Base-by-base conservation (phyloP, 64 coral and sea anemone genomes). In the Stylophora pistillata region DNA sequence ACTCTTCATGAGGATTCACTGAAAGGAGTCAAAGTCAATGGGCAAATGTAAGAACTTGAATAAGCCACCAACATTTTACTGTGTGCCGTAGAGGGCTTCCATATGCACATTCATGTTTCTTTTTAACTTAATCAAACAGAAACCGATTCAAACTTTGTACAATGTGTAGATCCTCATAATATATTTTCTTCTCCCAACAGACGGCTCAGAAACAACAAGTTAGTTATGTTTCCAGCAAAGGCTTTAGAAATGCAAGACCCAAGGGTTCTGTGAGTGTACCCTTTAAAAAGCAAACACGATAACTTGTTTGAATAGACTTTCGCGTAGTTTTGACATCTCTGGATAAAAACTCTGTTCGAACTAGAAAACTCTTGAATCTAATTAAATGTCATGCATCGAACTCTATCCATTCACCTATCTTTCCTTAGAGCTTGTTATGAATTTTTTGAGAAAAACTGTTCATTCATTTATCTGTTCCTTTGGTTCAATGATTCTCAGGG, bases 1-100 rank as follows among this genome's bases (percentile, higher is more conserved):
- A 90, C 79, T 14, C 62, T 94, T n/a, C 33, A 80, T 27, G 92
- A 85, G 60, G 88, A 94, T 29, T 80, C 87, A 28, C 74, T 94
- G 9, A 79, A 65, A 68, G 92, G 92, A 32, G 78, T 94, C 23
- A 90, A 3, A 74, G 25, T 68, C 27, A n/a, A 18, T 23, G 23
- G 32, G 25, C 26, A 89, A 14, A 86, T 94, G 92, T 94, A 86
- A 86, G 92, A 16, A 7, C 30, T 28, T 15, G 37, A 47, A 7
- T 3, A 47, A 47, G 37, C 37, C 37, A 47, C 37, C 37, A 0
- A 47, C 37, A 47, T 47, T 47, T n/a, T 47, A 47, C 37, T 47
- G 37, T 47, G 3, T 47, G 37, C 0, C 37, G 7, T 47, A 47
- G 7, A 47, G 3, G 3, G 7, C 37, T 47, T 47, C 37, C 7